Evolutionary conservation across 2,888 invertebrate species (phyloP).

Genomic region (Lochmaea crataegi): DNA sequence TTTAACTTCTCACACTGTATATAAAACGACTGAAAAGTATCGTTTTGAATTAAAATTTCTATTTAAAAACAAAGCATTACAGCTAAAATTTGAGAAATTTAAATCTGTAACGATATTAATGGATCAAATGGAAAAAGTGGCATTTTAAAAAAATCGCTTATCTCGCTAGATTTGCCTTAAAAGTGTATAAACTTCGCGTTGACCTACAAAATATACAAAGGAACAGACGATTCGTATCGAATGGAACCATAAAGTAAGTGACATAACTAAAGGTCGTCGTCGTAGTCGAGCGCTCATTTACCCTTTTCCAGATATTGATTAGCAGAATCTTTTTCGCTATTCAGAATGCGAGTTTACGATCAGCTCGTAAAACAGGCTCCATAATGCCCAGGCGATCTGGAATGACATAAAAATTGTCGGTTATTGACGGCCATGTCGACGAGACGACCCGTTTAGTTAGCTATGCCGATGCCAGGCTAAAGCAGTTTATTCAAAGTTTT

Average conservation of each 20-base stretch:
- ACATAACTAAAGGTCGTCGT: conserved; percentile 31
- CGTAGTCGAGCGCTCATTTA: conserved; percentile 25
- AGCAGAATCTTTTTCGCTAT: conserved; percentile 35
- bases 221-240: conserved; percentile 11
- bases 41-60: no score
- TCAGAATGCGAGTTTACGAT: conserved; percentile 49
- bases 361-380: conserved; percentile 47
- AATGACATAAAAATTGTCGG: conserved; percentile 37
- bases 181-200: conserved; percentile 18
- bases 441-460: conserved; percentile 5
- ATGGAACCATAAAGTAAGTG: conserved; percentile 16
- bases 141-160: not conserved
- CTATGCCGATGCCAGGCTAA: not conserved
- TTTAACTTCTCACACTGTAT: no score
- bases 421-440: conserved; percentile 25
- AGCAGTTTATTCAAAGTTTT: not conserved
- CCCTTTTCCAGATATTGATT: conserved; percentile 37
- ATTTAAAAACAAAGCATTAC: no score
- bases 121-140: not conserved
- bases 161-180: not conserved
- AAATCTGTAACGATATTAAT: not conserved
- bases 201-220: conserved; percentile 22
- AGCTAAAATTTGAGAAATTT: no score
- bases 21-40: no score
- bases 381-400: conserved; percentile 35